Base-by-base conservation (phyloP, 2,113 vertebrate species). In the Planiliza haematocheilus region DNA sequence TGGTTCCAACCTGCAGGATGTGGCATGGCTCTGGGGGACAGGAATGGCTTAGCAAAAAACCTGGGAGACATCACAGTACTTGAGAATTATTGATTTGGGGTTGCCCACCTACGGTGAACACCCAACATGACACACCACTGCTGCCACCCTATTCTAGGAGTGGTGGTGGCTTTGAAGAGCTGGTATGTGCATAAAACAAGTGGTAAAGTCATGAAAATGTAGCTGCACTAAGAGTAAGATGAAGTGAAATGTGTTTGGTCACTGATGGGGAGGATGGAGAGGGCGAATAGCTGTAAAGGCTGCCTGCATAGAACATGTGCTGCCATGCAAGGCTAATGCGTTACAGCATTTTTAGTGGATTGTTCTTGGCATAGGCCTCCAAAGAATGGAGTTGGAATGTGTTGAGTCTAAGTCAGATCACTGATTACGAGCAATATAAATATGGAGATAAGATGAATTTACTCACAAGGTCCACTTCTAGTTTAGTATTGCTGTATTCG, bases 1-100 rank as follows among this genome's bases (percentile, higher is more conserved):
- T 13, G 85, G 87, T 89, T 78, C 82, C 70, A 83, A 86, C 78
- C 83, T 86, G 73, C 85, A 89, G 89, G 92, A 91, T 91, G 90
- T 92, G 87, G 87, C 74, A 73, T 34, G 6, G 58, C 82, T 79
- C 53, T 75, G 71, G 52, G 66, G 72, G 71, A 73, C 68, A 62
- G 62, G 55, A 83, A 74, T 57, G 71, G 59, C 43, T 81, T 79
- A 55, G 79, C 73, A 70, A 79, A n/a, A 78, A 71, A 78, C 70
- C 65, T 65, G 52, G 64, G 73, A 67, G 82, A 68, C 62, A 73
- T 70, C 82, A 70, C 59, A 48, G 49, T 18, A 59, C 20, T 81
- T 51, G 34, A 42, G 34, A 60, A 82, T 49, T 55, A 69, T 70
- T 51, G 68, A 79, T 82, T 82, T 84, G 70, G 82, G 70, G 77